Conservation (phyloP, 2,888 invertebrate genomes). For the Platycheirus rosarum region DNA sequence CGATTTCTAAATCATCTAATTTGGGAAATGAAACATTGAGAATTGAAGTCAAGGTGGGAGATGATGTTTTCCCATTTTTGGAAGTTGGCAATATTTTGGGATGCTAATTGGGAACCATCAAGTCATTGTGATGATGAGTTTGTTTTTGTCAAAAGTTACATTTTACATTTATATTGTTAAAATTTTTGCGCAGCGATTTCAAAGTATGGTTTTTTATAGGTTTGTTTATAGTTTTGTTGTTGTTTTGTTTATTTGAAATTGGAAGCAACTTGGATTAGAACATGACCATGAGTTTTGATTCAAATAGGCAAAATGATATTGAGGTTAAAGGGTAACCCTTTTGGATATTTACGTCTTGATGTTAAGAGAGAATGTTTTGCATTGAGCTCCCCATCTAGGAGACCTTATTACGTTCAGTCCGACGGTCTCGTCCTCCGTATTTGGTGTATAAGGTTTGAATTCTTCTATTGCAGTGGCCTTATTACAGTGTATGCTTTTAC, state of each 20-base stretch:
- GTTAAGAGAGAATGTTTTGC: no score
- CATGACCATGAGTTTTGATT: no score
- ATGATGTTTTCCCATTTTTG: conserved; percentile 22
- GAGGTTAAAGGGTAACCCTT: no score
- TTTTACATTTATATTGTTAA: neutral
- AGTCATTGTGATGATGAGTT: conserved; percentile 1
- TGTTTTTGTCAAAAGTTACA: conserved; percentile 9
- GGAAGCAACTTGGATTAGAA: neutral
- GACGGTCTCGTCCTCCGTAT: no score
- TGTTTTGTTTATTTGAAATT: neutral
- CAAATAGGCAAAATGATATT: no score
- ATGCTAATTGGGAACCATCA: neutral
- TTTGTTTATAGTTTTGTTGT: conserved; percentile 10
- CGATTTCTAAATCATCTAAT: conserved; percentile 15
- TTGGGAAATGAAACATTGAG: conserved; percentile 24
- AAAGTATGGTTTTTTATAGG: neutral
- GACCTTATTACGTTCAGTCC: no score
- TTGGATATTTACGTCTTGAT: no score
- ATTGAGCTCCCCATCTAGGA: no score
- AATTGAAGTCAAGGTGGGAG: conserved; percentile 25
- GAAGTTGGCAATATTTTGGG: neutral
- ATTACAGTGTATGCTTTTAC: no score
- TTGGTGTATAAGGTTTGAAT: no score
- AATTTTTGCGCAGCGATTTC: neutral
- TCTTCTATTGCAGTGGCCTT: no score